Percentiles rank a stretch among this genome's conserved stretches.
Evolutionary conservation across 2,888 invertebrate species (phyloP).

Genomic region (Diarsia rubi): DNA sequence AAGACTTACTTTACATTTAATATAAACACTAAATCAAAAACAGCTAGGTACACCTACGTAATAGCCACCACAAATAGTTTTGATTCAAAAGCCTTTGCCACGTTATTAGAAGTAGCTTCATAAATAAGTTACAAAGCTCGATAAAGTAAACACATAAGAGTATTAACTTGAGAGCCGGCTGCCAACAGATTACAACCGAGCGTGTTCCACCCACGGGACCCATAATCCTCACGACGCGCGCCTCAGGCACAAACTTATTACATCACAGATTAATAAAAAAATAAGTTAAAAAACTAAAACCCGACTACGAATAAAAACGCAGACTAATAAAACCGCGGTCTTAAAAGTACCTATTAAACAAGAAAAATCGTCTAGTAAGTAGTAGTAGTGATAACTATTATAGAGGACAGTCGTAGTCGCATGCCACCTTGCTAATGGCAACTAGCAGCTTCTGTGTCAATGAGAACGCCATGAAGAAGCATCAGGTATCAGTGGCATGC

Average conservation of each 20-base stretch:
- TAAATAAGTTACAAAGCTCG: constrained; percentile 5
- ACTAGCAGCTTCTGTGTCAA: too few species aligned
- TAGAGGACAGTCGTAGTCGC: too few species aligned
- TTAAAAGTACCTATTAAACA: too few species aligned
- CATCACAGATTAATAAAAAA: constrained; percentile 10
- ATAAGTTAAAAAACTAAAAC: too few species aligned
- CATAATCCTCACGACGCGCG: background rate
- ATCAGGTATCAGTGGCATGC: too few species aligned
- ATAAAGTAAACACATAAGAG: constrained; percentile 9
- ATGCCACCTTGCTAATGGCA: too few species aligned
- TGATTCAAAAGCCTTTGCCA: background rate
- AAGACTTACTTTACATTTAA: background rate
- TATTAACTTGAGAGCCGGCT: constrained; percentile 17
- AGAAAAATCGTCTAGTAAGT: too few species aligned
- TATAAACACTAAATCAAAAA: background rate
- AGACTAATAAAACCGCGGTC: too few species aligned
- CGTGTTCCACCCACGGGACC: constrained; percentile 1
- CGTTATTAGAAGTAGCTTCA: background rate
- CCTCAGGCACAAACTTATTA: constrained; percentile 13
- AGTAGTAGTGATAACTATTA: too few species aligned
- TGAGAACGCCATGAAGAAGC: too few species aligned
- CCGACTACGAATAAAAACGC: too few species aligned
- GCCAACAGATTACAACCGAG: background rate
- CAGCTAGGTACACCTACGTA: background rate
- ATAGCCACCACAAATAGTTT: background rate